A percentile compares a stretch with the other conserved stretches of the same genome.
Conservation (phyloP, 2,113 vertebrate species). For the Myiagra hebetior region DNA sequence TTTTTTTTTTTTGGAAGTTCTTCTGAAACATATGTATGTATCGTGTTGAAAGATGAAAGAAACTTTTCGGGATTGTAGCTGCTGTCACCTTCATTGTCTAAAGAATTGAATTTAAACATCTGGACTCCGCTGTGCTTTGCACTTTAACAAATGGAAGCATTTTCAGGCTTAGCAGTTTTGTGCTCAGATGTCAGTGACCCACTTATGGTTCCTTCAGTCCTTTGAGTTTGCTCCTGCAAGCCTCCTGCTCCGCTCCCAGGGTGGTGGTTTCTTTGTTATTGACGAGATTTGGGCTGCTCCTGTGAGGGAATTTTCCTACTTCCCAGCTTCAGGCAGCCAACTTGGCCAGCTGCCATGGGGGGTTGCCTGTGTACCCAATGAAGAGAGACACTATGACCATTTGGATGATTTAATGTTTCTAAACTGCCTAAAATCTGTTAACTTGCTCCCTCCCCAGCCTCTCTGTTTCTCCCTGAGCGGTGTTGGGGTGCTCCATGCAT, state of each 20-base stretch:
- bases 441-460: background rate
- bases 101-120: background rate
- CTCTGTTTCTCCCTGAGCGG: background rate
- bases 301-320: background rate
- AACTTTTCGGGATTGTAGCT: background rate
- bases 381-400: background rate
- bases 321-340: background rate
- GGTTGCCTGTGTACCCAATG: accelerated
- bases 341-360: background rate
- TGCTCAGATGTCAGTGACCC: constrained; percentile 7
- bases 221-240: background rate
- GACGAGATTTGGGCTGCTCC: background rate
- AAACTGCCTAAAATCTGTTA: background rate
- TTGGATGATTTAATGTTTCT: background rate
- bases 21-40: background rate
- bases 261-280: background rate
- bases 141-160: background rate
- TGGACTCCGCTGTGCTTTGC: background rate
- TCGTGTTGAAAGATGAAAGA: background rate
- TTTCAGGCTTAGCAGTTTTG: background rate
- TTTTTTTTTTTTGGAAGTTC: background rate
- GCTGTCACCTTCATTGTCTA: background rate
- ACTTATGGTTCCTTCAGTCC: background rate
- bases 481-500: background rate
- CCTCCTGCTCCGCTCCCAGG: background rate